These are phyloP conservation scores for Silurus meridionalis DNA, from an alignment of 2,113 vertebrate species.

Conservation along the genomic window DNA sequence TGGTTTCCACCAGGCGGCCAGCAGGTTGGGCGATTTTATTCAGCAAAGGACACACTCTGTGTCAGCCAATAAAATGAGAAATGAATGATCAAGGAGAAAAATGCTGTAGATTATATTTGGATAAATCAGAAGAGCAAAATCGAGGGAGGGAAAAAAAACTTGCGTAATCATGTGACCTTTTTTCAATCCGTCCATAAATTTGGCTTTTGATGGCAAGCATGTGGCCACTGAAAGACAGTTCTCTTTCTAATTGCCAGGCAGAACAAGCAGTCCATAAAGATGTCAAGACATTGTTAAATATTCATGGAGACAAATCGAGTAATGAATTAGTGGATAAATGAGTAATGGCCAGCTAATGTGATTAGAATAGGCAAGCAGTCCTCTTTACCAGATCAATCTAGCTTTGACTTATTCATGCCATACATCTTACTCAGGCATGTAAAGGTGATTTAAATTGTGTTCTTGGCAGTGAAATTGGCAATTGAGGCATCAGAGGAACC, in stretches of 20 bases:
- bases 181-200: slow-evolving; percentile 71
- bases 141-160: slow-evolving; percentile 44
- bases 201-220: slow-evolving; percentile 72
- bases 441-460: slow-evolving; percentile 37
- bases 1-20: slow-evolving; percentile 40
- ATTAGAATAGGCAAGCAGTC: slow-evolving; percentile 88
- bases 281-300: slow-evolving; percentile 83
- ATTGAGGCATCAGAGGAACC: neutral
- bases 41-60: slow-evolving; percentile 30
- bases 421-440: slow-evolving; percentile 47
- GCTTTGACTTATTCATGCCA: slow-evolving; percentile 42
- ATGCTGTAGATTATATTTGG: neutral
- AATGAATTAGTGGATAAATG: slow-evolving; percentile 80
- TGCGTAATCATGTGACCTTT: slow-evolving; percentile 57
- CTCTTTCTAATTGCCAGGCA: slow-evolving; percentile 74
- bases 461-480: slow-evolving; percentile 3
- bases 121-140: neutral
- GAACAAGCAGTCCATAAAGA: slow-evolving; percentile 82
- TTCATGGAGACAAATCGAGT: slow-evolving; percentile 80
- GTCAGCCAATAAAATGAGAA: slow-evolving; percentile 13
- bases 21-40: slow-evolving; percentile 20
- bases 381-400: slow-evolving; percentile 66
- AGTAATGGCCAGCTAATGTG: slow-evolving; percentile 83
- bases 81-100: neutral
- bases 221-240: slow-evolving; percentile 74